phyloP scores from a whole-genome alignment of 2,888 invertebrate genomes.

The Eupithecia inturbata region DNA sequence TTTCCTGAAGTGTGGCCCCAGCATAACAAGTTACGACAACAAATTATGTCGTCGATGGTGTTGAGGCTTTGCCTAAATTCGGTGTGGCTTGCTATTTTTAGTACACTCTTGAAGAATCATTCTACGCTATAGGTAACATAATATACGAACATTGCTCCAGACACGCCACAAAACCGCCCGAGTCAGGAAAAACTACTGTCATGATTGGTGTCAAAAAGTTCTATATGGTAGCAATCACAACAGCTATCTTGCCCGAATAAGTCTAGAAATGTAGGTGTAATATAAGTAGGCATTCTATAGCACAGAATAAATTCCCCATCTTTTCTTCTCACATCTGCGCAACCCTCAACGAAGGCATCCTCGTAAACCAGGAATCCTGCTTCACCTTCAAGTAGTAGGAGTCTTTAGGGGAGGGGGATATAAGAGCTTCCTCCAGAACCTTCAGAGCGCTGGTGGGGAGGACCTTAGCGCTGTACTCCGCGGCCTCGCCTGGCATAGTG shows the following conservation, averaged over 20 bases:
- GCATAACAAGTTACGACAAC: background rate
- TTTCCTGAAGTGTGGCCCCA: too few relatives aligned
- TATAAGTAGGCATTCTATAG: background rate
- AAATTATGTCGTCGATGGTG: background rate
- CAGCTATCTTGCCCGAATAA: background rate
- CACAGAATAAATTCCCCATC: background rate
- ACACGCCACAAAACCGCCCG: background rate
- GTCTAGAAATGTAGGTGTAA: background rate
- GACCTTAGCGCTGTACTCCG: slow-evolving; percentile 86
- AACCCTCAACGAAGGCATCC: slow-evolving; percentile 79
- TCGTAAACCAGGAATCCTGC: slow-evolving; percentile 80
- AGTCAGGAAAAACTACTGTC: background rate
- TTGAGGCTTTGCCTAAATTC: background rate
- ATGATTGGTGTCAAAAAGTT: background rate
- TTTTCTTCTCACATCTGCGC: slow-evolving; percentile 41
- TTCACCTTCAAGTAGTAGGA: slow-evolving; percentile 80
- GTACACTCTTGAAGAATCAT: background rate
- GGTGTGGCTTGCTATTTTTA: background rate
- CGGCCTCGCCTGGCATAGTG: slow-evolving; percentile 84
- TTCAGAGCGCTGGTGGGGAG: slow-evolving; percentile 85
- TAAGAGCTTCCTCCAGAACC: slow-evolving; percentile 86
- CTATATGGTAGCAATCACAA: background rate
- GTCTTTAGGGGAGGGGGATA: slow-evolving; percentile 82
- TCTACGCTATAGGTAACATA: background rate
- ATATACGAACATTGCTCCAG: background rate